phyloP scores from a whole-genome alignment of 2,113 vertebrate species.

The Pelmatolapia mariae region DNA sequence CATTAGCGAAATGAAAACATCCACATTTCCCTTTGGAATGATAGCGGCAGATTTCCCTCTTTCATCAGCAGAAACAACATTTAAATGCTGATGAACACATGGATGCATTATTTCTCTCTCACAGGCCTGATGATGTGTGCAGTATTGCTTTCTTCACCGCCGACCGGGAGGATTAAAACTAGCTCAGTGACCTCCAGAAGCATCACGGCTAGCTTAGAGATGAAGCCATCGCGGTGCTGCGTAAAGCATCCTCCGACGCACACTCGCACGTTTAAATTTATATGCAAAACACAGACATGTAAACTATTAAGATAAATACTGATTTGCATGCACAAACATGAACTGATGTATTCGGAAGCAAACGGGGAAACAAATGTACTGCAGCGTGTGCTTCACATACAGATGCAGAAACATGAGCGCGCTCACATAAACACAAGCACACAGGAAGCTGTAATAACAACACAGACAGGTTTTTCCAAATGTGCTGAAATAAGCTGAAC shows the following conservation, averaged over 20 bases:
- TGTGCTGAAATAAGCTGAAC: not conserved
- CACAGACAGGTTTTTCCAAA: not conserved
- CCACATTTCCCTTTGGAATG: not conserved
- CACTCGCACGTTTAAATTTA: rapidly evolving
- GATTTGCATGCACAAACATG: not conserved
- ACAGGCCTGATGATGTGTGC: not conserved
- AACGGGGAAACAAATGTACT: not conserved
- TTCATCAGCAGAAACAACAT: not conserved
- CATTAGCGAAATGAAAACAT: not conserved
- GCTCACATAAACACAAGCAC: not conserved
- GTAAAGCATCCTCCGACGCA: not conserved
- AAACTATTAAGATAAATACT: not conserved
- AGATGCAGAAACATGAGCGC: not conserved
- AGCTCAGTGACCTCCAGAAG: not conserved
- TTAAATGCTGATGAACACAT: not conserved
- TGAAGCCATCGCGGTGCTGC: not conserved
- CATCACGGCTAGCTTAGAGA: not conserved
- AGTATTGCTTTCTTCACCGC: not conserved
- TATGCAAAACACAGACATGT: not conserved
- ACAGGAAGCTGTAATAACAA: not conserved
- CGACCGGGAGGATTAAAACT: not conserved
- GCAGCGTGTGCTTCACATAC: not conserved
- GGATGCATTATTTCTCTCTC: not conserved
- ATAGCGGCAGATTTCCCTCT: not conserved
- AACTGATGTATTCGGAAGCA: not conserved